Evolutionary conservation across 2,113 vertebrate species (phyloP), one percentile per base, ranked within the genome.

Genomic region (Nasalis larvatus): DNA sequence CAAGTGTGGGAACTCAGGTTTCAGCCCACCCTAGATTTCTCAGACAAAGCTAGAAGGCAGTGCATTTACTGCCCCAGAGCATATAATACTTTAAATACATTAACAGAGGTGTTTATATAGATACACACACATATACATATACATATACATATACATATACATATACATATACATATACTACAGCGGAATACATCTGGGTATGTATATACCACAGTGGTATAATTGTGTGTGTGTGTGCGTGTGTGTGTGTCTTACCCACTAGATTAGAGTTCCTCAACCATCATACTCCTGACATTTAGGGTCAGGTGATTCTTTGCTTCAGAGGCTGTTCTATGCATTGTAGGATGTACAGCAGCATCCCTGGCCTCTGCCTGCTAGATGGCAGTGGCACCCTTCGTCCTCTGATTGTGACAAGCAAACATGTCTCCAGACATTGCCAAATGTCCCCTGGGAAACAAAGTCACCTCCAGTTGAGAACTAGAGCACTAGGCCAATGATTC

Each of bases 301-400:
- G 58, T 71, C 32, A 92, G 73, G 35, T 18, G 47, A 49, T 52
- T 14, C 49, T 76, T 66, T 81, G 52, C 6, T 71, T 25, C 8
- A 27, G 25, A 45, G 35, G 4, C 63, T 40, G 1, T 30, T 30
- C 11, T 35, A 6, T 18, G 9, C 25, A 25, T 1, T 6, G 52
- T 1, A 40, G 45, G 68, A 42, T 37, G 6, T 42, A 87, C 16
- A 87, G 60, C 52, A 89, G 30, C 74, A 73, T 56, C 78, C 56
- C 66, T 82, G 25, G 47, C 49, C 30, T 84, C 54, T 40, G 32
- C 78, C 77, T 66, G 52, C 83, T 47, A 87, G 52, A 84, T 88
- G 54, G 58, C 63, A 91, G 32, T 8, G 84, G 49, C 86, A 80
- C 6, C 13, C 71, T 69, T 69, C 8, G 9, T 32, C 9, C 52